phyloP scores from a whole-genome alignment of 2,797 vertebrate species.

The Fratercula arctica region DNA sequence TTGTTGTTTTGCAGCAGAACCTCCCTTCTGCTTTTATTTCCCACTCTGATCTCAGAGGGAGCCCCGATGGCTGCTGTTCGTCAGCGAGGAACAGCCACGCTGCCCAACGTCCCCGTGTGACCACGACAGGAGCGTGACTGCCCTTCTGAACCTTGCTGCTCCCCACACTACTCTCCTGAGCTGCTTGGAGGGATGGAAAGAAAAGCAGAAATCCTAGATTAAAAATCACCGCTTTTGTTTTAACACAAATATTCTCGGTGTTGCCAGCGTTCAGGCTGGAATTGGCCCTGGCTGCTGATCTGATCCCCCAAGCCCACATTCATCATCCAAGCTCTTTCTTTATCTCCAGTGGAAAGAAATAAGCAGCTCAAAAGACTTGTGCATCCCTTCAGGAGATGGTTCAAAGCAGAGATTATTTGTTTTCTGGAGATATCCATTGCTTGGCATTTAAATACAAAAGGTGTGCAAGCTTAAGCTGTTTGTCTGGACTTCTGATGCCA shows the following conservation, averaged over 20 bases:
- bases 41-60: neutral
- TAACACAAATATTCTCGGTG: too few species aligned
- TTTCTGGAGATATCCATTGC: neutral
- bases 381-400: neutral
- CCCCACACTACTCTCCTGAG: neutral
- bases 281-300: neutral
- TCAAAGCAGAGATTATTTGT: neutral
- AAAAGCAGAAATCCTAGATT: neutral
- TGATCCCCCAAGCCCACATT: neutral
- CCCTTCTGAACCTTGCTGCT: neutral
- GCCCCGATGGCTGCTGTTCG: rapidly evolving
- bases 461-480: neutral
- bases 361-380: neutral
- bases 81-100: rapidly evolving
- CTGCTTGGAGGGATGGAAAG: neutral
- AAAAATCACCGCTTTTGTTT: neutral
- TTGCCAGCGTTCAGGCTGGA: neutral
- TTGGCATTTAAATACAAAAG: neutral
- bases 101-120: neutral
- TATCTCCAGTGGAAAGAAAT: neutral
- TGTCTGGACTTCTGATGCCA: neutral
- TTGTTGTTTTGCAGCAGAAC: neutral
- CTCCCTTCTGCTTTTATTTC: neutral
- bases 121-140: rapidly evolving
- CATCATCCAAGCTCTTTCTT: neutral